Base-by-base conservation (phyloP, 2,888 invertebrate genomes). In the Leptopilina drosophilae region DNA sequence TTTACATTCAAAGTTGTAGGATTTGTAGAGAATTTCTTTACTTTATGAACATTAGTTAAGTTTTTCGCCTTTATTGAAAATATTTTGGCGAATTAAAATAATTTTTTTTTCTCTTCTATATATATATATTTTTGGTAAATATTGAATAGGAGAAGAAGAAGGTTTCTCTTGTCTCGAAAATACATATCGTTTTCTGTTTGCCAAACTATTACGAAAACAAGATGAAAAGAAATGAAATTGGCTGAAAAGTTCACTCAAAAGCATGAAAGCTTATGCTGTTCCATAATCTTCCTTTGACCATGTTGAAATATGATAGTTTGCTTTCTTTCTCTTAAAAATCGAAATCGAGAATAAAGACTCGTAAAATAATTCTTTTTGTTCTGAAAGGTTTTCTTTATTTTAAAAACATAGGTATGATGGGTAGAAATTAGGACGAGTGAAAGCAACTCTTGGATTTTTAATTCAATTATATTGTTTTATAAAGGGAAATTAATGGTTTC, bases 201-300 rank as follows among this genome's bases (percentile, higher is more conserved):
- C 12, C 49, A 69, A 53, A 69, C 49, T 26, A 69, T 20, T 46
- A 26, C 15, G 15, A 69, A 26, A 69, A 46, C 42, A 40, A 40
- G 40, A 65, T 40, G 8, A 53, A 69, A 53, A 69, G 69, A 69
- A 67, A 77, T 83, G 82, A 81, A 79, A 81, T 78, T 82, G 81
- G 82, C 83, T 76, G 78, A 78, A 80, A 78, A 78, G 77, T 78
- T 80, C 81, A 77, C 65, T 81, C 80, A 82, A 49, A 82, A 76
- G 81, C 67, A 81, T 81, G 83, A 80, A 86, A 85, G 84, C 77
- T 78, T 82, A 79, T 80, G 79, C 82, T 73, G 78, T 53, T 73
- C 66, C 77, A 62, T 76, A 42, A 75, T 56, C 77, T 80, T 80
- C 80, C 86, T 86, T 84, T 86, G 85, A 85, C 82, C 84, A 69